These are phyloP conservation scores for Pomacea canaliculata DNA, from an alignment of 2,888 invertebrate genomes.

Conservation along the genomic window DNA sequence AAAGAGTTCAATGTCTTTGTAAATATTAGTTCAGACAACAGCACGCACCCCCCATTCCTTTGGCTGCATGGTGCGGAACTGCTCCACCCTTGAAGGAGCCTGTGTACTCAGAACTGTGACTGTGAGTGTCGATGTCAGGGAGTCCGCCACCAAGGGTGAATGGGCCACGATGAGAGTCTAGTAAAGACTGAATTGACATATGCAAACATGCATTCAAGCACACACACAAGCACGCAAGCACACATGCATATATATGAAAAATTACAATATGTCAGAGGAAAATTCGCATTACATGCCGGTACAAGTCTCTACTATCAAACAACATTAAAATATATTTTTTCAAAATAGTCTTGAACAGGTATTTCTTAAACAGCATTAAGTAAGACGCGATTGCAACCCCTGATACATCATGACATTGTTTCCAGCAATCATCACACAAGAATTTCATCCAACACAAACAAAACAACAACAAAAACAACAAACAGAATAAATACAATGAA, in stretches of 20 bases:
- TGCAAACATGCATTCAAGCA: constrained; percentile 1
- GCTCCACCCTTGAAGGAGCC: constrained; percentile 51
- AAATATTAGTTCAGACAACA: too few relatives aligned
- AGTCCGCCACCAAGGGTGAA: constrained; percentile 43
- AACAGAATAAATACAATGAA: too few relatives aligned
- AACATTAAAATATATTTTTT: too few relatives aligned
- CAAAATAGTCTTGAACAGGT: too few relatives aligned
- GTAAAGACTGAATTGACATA: constrained; percentile 45
- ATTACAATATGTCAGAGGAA: background rate
- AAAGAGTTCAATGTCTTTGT: too few relatives aligned
- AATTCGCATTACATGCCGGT: background rate
- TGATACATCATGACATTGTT: too few relatives aligned
- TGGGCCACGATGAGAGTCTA: constrained; percentile 48
- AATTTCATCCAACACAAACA: too few relatives aligned
- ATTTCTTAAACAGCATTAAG: too few relatives aligned
- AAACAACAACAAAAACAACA: too few relatives aligned
- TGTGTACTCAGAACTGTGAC: constrained; percentile 44
- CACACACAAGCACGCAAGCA: background rate
- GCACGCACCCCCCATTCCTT: constrained; percentile 25
- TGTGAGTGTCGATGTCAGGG: constrained; percentile 43
- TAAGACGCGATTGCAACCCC: too few relatives aligned
- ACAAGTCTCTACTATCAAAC: background rate
- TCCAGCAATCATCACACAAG: too few relatives aligned
- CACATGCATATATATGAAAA: background rate
- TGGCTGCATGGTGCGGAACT: constrained; percentile 26